Conservation (phyloP, 2,797 vertebrate genomes). For the Paguma larvata region DNA sequence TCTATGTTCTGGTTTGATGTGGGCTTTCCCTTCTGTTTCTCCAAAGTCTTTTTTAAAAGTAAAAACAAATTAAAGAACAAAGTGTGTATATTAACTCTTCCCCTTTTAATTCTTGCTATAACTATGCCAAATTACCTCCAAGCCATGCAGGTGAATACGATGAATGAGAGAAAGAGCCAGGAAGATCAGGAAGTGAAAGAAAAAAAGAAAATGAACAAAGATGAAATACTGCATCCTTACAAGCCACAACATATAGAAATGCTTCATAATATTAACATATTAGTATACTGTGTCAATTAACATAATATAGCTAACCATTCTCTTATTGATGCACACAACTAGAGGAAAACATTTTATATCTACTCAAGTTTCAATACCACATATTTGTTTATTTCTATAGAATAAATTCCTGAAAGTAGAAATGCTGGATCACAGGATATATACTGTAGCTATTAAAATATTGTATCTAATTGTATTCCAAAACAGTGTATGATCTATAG, state of each 20-base stretch:
- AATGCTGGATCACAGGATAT: slow-evolving; percentile 29
- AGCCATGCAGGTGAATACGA: not conserved
- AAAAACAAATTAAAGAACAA: slow-evolving; percentile 17
- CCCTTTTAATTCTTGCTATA: slow-evolving; percentile 21
- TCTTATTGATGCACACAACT: not conserved
- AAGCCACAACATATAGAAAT: not conserved
- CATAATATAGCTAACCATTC: not conserved
- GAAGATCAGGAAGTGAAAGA: slow-evolving; percentile 44
- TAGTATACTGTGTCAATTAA: not conserved
- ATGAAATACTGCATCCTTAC: slow-evolving; percentile 16
- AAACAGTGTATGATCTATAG: slow-evolving; percentile 21
- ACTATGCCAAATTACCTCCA: slow-evolving; percentile 5
- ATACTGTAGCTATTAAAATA: not conserved
- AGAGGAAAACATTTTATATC: slow-evolving; percentile 3
- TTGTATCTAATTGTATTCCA: not conserved
- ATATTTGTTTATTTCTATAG: not conserved
- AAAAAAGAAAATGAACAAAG: not conserved
- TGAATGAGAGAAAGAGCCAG: not conserved
- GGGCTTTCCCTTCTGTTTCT: slow-evolving; percentile 23
- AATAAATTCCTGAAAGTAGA: slow-evolving; percentile 10
- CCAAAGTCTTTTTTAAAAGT: not conserved
- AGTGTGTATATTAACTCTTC: not conserved
- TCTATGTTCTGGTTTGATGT: slow-evolving; percentile 34
- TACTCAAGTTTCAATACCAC: not conserved
- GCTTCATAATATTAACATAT: slow-evolving; percentile 4